Evolutionary conservation across 2,888 invertebrate genomes (phyloP), one percentile per base, ranked within the genome.

Genomic region (Deroplatys truncata): DNA sequence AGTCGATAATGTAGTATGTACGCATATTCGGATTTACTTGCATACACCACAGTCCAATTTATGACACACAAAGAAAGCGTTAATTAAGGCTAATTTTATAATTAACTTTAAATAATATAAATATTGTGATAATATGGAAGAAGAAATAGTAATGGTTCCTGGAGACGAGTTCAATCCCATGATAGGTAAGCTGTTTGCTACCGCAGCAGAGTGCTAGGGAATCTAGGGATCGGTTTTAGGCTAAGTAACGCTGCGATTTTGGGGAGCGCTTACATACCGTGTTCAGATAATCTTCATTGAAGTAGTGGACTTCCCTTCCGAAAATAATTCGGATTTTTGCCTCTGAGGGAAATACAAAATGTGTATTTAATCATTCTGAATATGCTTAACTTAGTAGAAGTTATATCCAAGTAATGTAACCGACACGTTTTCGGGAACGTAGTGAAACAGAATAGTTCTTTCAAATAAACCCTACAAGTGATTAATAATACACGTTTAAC

Each of bases 121-220:
- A 43, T 43, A 43, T 72, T 5, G 20, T 72, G 56, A 72, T 20
- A 35, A 25, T 28, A 88, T 88, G 88, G 89, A 89, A 72, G 90
- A 90, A 85, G 90, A 90, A 88, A 90, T 90, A 72, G 85, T 90
- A 10, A 84, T 90, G 88, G 88, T 84, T 10, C 88, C 90, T 35
- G 90, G 84, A 20, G 90, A 90, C 43, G 88, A 85, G 31, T 88
- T 56, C 49, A 49, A n/a, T 82, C 82, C 86, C 13, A 83, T 72
- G 56, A 72, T 28, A 84, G 90, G 90, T 90, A 85, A 88, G 88
- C 8, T 56, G 85, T 82, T 31, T 28, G 84, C 49, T 35, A 9
- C 20, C 13, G 9, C 28, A 25, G 28, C 9, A 20, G 31, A 25
- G 29, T 15, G 84, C 88, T 56, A 87, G 88, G 88, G 72, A 43